Conservation (phyloP, 2,113 vertebrate species). For the Saguinus imperator region DNA sequence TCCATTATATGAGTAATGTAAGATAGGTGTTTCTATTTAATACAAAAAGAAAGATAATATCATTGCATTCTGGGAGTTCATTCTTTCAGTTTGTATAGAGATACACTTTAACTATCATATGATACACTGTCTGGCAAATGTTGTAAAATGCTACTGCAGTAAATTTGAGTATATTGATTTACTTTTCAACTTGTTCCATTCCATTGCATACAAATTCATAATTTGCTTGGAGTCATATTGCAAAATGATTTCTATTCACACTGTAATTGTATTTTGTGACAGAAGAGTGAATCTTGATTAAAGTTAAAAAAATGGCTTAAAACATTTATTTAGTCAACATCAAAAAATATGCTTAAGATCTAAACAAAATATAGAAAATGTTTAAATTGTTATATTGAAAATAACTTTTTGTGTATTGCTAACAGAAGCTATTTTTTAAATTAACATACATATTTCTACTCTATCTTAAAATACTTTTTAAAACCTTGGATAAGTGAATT, state of each 20-base stretch:
- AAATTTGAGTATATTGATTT: background rate
- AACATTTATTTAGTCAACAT: background rate
- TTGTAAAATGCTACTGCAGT: background rate
- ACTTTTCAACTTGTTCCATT: background rate
- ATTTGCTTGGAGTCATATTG: background rate
- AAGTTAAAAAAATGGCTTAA: background rate
- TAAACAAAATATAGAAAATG: background rate
- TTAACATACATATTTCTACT: background rate
- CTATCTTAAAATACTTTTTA: background rate
- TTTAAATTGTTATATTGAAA: background rate
- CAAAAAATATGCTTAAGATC: background rate
- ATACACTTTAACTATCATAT: background rate
- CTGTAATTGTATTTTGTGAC: conserved; percentile 37
- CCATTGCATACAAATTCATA: background rate
- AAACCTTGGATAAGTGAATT: background rate
- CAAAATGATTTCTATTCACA: background rate
- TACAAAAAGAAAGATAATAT: background rate
- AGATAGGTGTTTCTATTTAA: background rate
- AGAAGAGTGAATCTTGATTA: conserved; percentile 3
- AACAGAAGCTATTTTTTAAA: background rate
- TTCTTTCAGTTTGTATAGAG: background rate
- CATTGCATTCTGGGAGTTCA: background rate
- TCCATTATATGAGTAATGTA: background rate
- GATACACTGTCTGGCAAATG: background rate
- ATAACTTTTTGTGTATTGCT: background rate